phyloP scores from a whole-genome alignment of 1,140 invertebrate species.

The Drosophila carrolli region DNA sequence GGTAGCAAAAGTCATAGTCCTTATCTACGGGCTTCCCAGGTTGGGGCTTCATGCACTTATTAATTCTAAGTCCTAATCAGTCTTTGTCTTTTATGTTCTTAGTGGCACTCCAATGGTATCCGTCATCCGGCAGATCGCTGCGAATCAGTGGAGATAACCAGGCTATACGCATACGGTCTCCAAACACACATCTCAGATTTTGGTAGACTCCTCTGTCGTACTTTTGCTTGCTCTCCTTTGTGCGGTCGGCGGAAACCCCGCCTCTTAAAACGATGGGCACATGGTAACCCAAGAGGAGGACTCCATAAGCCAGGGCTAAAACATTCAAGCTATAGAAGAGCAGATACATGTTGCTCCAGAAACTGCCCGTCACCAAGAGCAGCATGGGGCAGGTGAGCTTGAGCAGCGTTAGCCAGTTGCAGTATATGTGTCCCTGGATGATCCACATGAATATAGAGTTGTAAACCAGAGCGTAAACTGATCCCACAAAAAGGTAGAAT shows the following conservation, averaged over 20 bases:
- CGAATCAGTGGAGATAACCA: conserved; percentile 91
- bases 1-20: conserved; percentile 29
- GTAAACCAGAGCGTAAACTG: conserved; percentile 88
- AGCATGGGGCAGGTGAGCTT: conserved; percentile 89
- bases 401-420: conserved; percentile 86
- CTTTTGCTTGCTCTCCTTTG: conserved; percentile 28
- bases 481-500: conserved; percentile 91
- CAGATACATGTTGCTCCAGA: conserved; percentile 86
- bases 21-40: conserved; percentile 51
- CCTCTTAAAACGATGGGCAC: conserved; percentile 85
- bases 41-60: background rate
- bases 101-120: conserved; percentile 87
- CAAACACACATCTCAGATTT: conserved; percentile 90
- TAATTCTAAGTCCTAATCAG: conserved; percentile 13
- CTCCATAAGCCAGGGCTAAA: conserved; percentile 88
- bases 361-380: conserved; percentile 86
- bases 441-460: conserved; percentile 89
- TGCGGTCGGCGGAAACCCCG: conserved; percentile 67
- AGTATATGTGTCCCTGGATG: conserved; percentile 83
- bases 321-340: conserved; percentile 89
- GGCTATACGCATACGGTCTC: conserved; percentile 90
- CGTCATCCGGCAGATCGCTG: conserved; percentile 91
- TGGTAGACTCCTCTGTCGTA: conserved; percentile 90
- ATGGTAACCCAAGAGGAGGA: conserved; percentile 89
- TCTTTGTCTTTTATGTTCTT: conserved; percentile 1